Percentiles rank a stretch among this genome's conserved stretches.
These are phyloP conservation scores for Asobara japonica DNA, from an alignment of 1,140 invertebrate species.

Conservation along the genomic window DNA sequence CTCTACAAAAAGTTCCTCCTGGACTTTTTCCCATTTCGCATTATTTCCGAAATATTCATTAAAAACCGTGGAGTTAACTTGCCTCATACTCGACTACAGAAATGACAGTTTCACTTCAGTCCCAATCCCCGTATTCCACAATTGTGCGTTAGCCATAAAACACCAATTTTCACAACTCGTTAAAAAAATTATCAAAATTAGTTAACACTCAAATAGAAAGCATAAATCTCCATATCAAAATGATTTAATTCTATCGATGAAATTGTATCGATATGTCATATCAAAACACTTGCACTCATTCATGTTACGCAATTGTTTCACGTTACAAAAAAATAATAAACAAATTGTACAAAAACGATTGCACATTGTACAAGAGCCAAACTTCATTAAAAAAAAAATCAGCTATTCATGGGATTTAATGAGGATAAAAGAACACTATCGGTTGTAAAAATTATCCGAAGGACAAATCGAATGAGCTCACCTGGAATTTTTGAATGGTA, in stretches of 20 bases:
- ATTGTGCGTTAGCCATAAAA: not conserved
- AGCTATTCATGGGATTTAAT: not conserved
- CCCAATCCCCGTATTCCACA: no score
- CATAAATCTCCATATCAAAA: constrained; percentile 4
- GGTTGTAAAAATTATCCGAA: constrained; percentile 9
- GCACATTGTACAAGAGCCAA: constrained; percentile 6
- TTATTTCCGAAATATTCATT: no score
- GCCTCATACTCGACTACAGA: no score
- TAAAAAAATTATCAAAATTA: not conserved
- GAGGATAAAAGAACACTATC: not conserved
- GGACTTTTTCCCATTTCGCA: no score
- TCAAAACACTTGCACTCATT: constrained; percentile 5
- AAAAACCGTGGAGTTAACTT: no score
- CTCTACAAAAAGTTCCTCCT: no score
- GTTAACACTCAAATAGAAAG: not conserved
- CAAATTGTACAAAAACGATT: not conserved
- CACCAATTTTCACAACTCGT: not conserved
- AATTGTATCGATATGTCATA: constrained; percentile 1
- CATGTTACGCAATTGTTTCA: not conserved
- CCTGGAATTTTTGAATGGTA: constrained; percentile 54
- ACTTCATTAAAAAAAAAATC: not conserved
- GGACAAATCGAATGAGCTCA: constrained; percentile 49
- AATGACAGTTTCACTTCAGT: no score
- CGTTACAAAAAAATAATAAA: no score
- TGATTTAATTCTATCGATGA: not conserved